These are phyloP conservation scores for Cassiopea xamachana DNA, from an alignment of 30 jellyfish, hydroid and myxozoan species.

Conservation along the genomic window DNA sequence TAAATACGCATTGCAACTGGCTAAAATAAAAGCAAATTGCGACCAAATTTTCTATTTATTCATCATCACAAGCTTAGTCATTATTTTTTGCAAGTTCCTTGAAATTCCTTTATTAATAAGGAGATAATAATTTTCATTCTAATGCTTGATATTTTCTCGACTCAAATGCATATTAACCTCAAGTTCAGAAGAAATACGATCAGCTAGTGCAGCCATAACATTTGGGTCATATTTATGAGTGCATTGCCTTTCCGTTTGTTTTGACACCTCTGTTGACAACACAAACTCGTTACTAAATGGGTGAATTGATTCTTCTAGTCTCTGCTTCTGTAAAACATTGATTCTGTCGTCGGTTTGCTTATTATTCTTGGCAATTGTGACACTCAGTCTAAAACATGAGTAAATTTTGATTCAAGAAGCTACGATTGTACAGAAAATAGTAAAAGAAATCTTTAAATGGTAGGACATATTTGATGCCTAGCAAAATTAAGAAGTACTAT, in stretches of 20 bases:
- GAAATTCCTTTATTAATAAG: too few relatives aligned
- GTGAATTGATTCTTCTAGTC: not conserved
- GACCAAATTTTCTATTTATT: too few relatives aligned
- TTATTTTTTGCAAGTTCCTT: too few relatives aligned
- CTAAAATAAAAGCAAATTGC: too few relatives aligned
- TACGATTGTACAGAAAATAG: too few relatives aligned
- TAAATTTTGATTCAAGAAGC: not conserved
- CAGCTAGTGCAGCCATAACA: slow-evolving; percentile 35
- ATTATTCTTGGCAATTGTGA: slow-evolving; percentile 21
- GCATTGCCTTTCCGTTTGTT: not conserved
- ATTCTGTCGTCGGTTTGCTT: slow-evolving; percentile 33
- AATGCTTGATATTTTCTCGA: not conserved
- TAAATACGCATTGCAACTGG: too few relatives aligned
- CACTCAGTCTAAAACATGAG: slow-evolving; percentile 6
- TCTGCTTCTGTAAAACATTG: slow-evolving; percentile 12
- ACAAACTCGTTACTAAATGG: not conserved
- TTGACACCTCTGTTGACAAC: not conserved
- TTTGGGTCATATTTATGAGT: not conserved
- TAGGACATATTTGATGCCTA: too few relatives aligned
- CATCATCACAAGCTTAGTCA: too few relatives aligned
- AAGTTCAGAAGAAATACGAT: slow-evolving; percentile 48
- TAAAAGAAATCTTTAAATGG: too few relatives aligned
- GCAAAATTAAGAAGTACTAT: too few relatives aligned
- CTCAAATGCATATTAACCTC: slow-evolving; percentile 13
- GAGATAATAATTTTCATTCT: not conserved